These are phyloP conservation scores for Mustela nigripes DNA, from an alignment of 2,113 vertebrate species.

Conservation along the genomic window DNA sequence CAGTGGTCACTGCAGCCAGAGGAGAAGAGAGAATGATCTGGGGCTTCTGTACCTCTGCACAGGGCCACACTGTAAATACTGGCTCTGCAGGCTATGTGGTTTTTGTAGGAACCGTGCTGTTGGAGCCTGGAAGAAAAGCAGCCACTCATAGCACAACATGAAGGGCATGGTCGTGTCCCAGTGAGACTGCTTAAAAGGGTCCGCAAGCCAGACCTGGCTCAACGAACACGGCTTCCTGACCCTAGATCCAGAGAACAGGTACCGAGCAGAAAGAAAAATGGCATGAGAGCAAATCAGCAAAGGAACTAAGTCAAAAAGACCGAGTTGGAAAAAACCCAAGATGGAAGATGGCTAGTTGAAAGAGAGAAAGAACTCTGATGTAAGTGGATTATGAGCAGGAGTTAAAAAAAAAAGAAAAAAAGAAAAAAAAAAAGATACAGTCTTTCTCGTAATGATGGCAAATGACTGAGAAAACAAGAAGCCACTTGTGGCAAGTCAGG, in stretches of 20 bases:
- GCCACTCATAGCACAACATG: accelerated
- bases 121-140: background rate
- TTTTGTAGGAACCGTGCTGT: background rate
- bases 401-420: background rate
- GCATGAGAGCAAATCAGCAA: background rate
- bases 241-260: background rate
- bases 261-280: background rate
- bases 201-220: background rate
- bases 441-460: background rate
- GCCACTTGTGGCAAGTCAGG: background rate
- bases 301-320: background rate
- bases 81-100: background rate
- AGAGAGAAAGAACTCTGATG: background rate
- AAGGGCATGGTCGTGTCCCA: accelerated
- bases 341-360: background rate
- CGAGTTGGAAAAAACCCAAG: background rate
- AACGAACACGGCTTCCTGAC: background rate
- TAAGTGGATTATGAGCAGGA: background rate
- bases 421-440: background rate
- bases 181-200: too few species aligned
- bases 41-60: background rate
- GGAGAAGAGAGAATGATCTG: background rate
- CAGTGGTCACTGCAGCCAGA: background rate
- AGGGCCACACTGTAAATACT: accelerated
- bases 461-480: background rate